Evolutionary conservation across 2,797 vertebrate genomes (phyloP).

Genomic region (Falco berigora): DNA sequence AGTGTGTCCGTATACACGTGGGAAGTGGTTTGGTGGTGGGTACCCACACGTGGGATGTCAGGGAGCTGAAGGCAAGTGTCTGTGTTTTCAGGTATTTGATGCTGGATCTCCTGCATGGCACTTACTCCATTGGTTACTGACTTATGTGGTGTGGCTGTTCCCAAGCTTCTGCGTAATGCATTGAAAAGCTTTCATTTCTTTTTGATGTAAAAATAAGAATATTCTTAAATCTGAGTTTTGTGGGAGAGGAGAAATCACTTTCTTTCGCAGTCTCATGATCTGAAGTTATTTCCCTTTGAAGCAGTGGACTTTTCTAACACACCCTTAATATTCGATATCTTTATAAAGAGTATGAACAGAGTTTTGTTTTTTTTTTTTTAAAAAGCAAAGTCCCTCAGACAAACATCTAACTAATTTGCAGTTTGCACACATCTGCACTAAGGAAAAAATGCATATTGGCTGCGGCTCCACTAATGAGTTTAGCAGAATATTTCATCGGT

Average conservation of each 20-base stretch:
- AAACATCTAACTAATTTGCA: background rate
- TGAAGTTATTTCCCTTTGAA: background rate
- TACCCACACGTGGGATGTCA: background rate
- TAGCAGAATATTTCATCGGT: background rate
- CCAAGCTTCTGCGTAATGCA: background rate
- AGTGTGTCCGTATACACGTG: accelerated
- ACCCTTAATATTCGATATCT: too few relatives aligned
- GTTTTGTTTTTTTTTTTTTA: too few relatives aligned
- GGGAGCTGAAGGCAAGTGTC: background rate
- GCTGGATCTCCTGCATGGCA: background rate
- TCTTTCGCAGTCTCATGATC: accelerated
- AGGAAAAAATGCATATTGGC: background rate
- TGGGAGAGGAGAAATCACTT: background rate
- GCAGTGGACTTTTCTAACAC: background rate
- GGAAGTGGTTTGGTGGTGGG: background rate
- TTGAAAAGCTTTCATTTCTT: background rate
- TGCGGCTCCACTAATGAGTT: background rate
- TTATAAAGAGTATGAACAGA: background rate
- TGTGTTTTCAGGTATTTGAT: background rate
- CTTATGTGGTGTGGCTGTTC: accelerated
- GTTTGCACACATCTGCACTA: background rate
- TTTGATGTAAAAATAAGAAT: background rate
- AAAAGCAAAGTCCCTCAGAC: background rate
- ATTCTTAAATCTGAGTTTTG: background rate
- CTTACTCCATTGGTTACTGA: background rate